Evolutionary conservation across 2,888 invertebrate species (phyloP), one percentile per base, ranked within the genome.

Genomic region (Argynnis bischoffii): DNA sequence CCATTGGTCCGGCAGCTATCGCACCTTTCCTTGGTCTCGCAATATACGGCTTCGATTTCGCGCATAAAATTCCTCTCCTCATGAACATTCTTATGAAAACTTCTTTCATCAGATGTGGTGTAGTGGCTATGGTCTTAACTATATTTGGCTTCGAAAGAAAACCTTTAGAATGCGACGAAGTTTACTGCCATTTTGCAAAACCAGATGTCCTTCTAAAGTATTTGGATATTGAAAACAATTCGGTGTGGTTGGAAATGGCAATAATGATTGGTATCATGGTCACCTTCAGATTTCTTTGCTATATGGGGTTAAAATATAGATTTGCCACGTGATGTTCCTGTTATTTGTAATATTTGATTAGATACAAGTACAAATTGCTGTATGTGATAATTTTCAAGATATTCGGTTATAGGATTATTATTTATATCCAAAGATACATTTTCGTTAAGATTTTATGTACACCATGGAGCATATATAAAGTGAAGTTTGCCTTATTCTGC

Each of bases 31-130:
- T 95, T 66, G 95, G 95, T 1, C 83, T 95, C 16, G 95, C 94
- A 0, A 94, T 95, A 70, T 95, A 95, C 81, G 95, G 95, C 0
- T 95, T 95, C 74, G 95, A 95, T 81, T 95, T 95, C 85, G 95
- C 95, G 0, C 91, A 93, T 54, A 88, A 94, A 72, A 95, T 95
- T 67, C 94, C 95, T 0, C 82, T 92, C 5, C 75, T 93, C 21
- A 94, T 95, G 94, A 93, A 94, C 80, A 83, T 94, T 5, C 74
- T 95, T 4, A 95, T 95, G 94, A 95, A 94, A 80, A 92, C 93
- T 6, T 95, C 95, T 31, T 95, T 95, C 83, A 93, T 95, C 73
- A 91, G 95, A 21, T 94, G 95, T 72, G 95, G 95, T 0, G 94
- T 95, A 3, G 95, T 95, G 15, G 94, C 94, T 0, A 87, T 95